Evolutionary conservation across 2,797 vertebrate genomes (phyloP), one percentile per base, ranked within the genome.

Genomic region (Peromyscus nudipes): DNA sequence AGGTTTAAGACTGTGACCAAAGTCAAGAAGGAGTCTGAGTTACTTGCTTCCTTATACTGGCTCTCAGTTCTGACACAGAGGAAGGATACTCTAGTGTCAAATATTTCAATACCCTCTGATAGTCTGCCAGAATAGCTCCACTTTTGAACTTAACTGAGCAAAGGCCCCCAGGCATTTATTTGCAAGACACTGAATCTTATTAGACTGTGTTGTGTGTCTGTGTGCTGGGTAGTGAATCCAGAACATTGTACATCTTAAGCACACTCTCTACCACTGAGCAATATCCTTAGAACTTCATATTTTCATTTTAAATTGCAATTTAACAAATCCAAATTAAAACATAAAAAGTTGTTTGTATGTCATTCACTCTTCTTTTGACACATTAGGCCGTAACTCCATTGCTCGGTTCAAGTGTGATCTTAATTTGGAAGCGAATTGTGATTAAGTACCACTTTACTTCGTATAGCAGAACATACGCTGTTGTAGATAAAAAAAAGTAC

Each of bases 391-490:
- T 62, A 80, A 27, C 1, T 94, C 14, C 4, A 6, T 76, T 69
- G 55, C n/a, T 86, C 52, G 2, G 12, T 71, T 91, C 62, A 37
- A 17, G 21, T 29, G 1, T 83, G 11, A 67, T 52, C 60, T 27
- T 93, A 83, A 64, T 89, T 95, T 69, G 27, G 1, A 95, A 71
- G 11, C 65, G 43, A 89, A 93, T 52, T 57, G 40, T 87, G n/a
- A 87, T 65, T 95, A 79, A 75, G 29, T 80, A 11, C 60, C 86
- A 43, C 31, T 43, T 93, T 79, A 52, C 9, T 4, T 76, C 49
- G 29, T 49, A 7, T 49, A 75, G 23, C 40, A 62, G 55, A 75
- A 6, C 84, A 19, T 55, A 21, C 46, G 29, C 49, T 88, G 37
- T 86, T 52, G 65, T 4, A 87, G 79, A 27, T 79, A 91, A 89